A percentile compares a stretch with the other conserved stretches of the same genome.
These are phyloP conservation scores for Acrossocheilus wenchowensis DNA, from an alignment of 2,797 vertebrate species.

Conservation along the genomic window DNA sequence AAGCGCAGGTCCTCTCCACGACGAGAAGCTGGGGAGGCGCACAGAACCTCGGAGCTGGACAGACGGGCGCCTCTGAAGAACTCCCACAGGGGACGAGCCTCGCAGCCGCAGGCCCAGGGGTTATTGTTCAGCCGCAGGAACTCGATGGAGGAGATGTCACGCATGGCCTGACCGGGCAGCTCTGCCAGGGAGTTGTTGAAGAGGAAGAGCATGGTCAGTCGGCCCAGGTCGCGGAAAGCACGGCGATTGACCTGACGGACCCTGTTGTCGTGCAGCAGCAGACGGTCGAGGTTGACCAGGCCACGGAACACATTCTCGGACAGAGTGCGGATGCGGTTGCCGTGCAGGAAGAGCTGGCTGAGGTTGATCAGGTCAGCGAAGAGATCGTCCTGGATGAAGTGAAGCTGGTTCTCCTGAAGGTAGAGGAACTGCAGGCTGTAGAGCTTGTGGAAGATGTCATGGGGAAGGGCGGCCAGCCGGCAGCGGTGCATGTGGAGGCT, in stretches of 20 bases:
- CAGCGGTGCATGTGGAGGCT: conserved; percentile 96
- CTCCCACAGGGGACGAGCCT: conserved; percentile 90
- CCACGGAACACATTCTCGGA: conserved; percentile 93
- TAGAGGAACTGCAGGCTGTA: conserved; percentile 98
- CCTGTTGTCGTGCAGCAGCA: conserved; percentile 93
- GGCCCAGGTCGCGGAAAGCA: conserved; percentile 89
- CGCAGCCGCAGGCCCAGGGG: conserved; percentile 96
- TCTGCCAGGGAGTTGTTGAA: conserved; percentile 96
- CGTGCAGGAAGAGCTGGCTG: conserved; percentile 94
- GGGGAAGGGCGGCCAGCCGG: conserved; percentile 88
- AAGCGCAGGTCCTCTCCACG: conserved; percentile 89
- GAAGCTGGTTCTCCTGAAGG: conserved; percentile 94
- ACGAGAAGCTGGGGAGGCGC: conserved; percentile 85
- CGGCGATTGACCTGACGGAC: conserved; percentile 87
- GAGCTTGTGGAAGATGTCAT: conserved; percentile 91
- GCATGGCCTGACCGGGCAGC: conserved; percentile 89
- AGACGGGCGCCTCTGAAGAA: conserved; percentile 91
- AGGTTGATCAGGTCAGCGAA: conserved; percentile 95
- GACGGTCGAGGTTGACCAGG: conserved; percentile 90
- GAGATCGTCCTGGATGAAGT: conserved; percentile 95
- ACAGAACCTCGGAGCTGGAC: conserved; percentile 91
- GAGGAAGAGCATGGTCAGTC: conserved; percentile 96
- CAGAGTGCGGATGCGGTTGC: conserved; percentile 92
- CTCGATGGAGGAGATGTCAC: conserved; percentile 88
- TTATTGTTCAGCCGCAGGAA: conserved; percentile 96